Base-by-base conservation (phyloP, 2,888 invertebrate species). In the Spodoptera exigua region DNA sequence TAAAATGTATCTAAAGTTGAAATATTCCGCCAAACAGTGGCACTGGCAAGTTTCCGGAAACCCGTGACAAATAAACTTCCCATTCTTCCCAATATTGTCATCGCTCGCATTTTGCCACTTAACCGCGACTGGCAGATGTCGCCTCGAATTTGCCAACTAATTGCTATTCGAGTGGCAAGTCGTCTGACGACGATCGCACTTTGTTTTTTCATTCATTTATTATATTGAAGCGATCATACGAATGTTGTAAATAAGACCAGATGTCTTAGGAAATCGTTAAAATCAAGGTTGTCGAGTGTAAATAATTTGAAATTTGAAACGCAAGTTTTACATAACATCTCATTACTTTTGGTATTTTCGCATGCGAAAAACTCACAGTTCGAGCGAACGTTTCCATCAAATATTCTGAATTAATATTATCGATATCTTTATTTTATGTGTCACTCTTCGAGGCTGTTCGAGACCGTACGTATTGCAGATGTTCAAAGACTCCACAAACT, bases 111-210 rank as follows among this genome's bases (percentile, higher is more conserved):
- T 69, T 71, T 61, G 54, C 51, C 56, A 41, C 46, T 63, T 44
- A 55, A 74, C 54, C 37, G 39, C 49, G 46, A 66, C 54, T 74
- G 70, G 57, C 74, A 75, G 61, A 59, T 49, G 61, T 61, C 65
- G 18, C 12, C 11, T 49, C 35, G 13, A 53, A 57, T 58, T 44
- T 57, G 59, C 45, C 58, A 64, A 40, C 66, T 74, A 74, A 77
- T 74, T 77, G 52, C 65, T 46, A 63, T 37, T 56, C 54, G 56
- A 69, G 39, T 58, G 46, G 59, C 52, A 53, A 55, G 51, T 53
- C 69, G 53, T 51, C 44, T 57, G 57, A 36, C 52, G 32, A 43
- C 44, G 18, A 21, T 11, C 36, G 17, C 14, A 10, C 9, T 45
- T 46, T 39, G 27, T 48, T 68, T 67, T 39, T 48, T 14, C 34